phyloP scores from a whole-genome alignment of 2,888 invertebrate genomes.

The Lasioglossum malachurum region DNA sequence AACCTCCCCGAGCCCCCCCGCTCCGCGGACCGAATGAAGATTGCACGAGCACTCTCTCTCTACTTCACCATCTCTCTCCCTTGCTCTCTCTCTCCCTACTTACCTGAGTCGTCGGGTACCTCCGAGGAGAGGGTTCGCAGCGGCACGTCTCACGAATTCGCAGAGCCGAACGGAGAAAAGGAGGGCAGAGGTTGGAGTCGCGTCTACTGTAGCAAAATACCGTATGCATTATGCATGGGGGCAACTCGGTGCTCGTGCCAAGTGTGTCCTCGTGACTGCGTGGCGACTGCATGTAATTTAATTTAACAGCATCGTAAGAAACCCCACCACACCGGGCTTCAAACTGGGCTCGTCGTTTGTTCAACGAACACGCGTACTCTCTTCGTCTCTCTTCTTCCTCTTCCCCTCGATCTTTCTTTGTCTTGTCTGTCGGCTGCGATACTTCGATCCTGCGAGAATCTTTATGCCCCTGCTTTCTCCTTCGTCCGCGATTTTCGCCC shows the following conservation, averaged over 20 bases:
- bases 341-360: slow-evolving; percentile 46
- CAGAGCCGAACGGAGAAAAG: slow-evolving; percentile 28
- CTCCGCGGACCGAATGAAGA: slow-evolving; percentile 40
- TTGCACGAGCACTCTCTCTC: slow-evolving; percentile 26
- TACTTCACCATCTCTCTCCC: not conserved
- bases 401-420: too few species aligned
- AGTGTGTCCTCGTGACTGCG: slow-evolving; percentile 81
- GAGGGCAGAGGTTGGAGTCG: slow-evolving; percentile 52
- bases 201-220: slow-evolving; percentile 80
- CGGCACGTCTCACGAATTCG: slow-evolving; percentile 66
- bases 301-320: slow-evolving; percentile 82
- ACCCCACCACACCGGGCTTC: slow-evolving; percentile 61
- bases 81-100: not conserved
- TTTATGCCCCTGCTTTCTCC: not conserved
- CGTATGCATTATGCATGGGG: slow-evolving; percentile 82
- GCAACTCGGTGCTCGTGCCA: slow-evolving; percentile 79
- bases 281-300: slow-evolving; percentile 82
- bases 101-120: slow-evolving; percentile 8
- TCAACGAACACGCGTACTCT: slow-evolving; percentile 42
- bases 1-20: not conserved
- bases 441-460: slow-evolving; percentile 20
- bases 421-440: slow-evolving; percentile 19
- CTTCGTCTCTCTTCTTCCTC: not conserved
- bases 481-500: not conserved
- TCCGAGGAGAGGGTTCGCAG: slow-evolving; percentile 2